Conservation (phyloP, 37 sponge, comb jelly and placozoan genomes). For the Cliona cf. orientalis region DNA sequence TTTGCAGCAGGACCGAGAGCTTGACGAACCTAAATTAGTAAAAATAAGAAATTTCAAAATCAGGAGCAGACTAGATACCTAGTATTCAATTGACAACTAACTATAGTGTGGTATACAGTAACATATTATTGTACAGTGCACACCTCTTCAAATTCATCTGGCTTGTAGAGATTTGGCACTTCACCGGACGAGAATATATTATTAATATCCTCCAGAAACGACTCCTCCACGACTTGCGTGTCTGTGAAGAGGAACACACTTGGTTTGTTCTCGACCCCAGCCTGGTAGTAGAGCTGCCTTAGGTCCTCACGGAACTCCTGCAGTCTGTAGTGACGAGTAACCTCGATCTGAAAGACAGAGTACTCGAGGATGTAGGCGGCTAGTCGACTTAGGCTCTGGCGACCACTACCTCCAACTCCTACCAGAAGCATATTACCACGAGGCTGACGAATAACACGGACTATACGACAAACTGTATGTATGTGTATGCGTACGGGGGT, state of each 20-base stretch:
- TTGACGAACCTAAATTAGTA: slow-evolving; percentile 50
- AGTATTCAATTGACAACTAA: not conserved
- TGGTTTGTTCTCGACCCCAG: slow-evolving; percentile 98
- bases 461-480: slow-evolving; percentile 86
- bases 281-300: slow-evolving; percentile 89
- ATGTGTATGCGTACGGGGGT: not conserved
- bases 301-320: slow-evolving; percentile 96
- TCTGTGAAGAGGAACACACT: slow-evolving; percentile 98
- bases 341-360: slow-evolving; percentile 96
- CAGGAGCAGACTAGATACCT: not conserved
- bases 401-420: slow-evolving; percentile 97
- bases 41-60: not conserved
- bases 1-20: slow-evolving; percentile 77
- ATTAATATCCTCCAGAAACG: slow-evolving; percentile 98
- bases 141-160: slow-evolving; percentile 99
- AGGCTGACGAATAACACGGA: slow-evolving; percentile 96
- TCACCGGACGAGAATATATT: slow-evolving; percentile 98
- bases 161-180: slow-evolving; percentile 98
- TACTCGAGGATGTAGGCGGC: slow-evolving; percentile 90
- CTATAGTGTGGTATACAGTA: not conserved
- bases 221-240: slow-evolving; percentile 97
- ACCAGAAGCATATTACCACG: slow-evolving; percentile 97
- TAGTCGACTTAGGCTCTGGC: slow-evolving; percentile 95
- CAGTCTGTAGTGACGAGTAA: slow-evolving; percentile 92
- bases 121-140: not conserved